phyloP scores from a whole-genome alignment of 2,113 vertebrate species.

The Panthera uncia region DNA sequence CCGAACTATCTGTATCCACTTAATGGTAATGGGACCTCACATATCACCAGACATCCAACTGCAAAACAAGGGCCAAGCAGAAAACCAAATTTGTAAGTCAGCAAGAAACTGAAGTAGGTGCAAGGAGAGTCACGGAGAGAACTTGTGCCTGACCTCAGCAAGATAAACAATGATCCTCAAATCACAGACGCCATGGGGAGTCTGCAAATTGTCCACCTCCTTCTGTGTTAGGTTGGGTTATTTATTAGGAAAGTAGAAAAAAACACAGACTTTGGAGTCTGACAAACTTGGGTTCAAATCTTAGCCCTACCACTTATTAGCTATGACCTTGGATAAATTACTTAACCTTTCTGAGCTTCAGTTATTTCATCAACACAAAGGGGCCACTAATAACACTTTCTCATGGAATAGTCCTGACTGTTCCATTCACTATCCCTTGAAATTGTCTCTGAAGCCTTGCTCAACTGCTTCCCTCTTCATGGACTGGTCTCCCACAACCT shows the following conservation, averaged over 20 bases:
- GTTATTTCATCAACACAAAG: constrained; percentile 21
- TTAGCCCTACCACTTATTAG: neutral
- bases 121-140: constrained; percentile 24
- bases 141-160: neutral
- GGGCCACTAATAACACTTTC: neutral
- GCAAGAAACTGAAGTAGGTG: neutral
- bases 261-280: neutral
- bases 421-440: neutral
- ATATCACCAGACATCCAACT: constrained; percentile 31
- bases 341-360: neutral
- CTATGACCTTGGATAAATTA: neutral
- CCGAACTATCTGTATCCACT: neutral
- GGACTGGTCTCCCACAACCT: neutral
- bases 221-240: neutral
- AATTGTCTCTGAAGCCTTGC: neutral
- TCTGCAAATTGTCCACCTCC: neutral
- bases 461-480: neutral
- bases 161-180: constrained; percentile 21
- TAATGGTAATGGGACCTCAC: neutral
- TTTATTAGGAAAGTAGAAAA: constrained; percentile 28
- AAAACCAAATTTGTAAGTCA: constrained; percentile 53
- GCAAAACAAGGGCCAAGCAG: constrained; percentile 34
- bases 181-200: neutral
- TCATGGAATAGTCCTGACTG: neutral
- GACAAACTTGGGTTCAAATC: constrained; percentile 21